A percentile compares a stretch with the other conserved stretches of the same genome.
Conservation (phyloP, 2,797 vertebrate species). For the Triplophysa bombifrons region DNA sequence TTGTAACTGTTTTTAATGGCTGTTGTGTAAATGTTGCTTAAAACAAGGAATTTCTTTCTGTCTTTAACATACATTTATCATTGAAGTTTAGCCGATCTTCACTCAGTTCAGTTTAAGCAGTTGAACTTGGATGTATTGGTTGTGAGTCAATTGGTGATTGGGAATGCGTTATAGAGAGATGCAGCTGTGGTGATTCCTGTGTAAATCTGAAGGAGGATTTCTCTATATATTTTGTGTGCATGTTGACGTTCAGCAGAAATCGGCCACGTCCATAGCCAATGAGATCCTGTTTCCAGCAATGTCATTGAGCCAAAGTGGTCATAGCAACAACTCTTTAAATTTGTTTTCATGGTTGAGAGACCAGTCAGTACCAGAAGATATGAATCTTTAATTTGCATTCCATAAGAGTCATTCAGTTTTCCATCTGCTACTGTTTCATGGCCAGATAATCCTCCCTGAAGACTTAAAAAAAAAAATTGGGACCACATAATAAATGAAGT, state of each 20-base stretch:
- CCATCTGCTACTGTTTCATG: background rate
- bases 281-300: conserved; percentile 54
- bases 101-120: background rate
- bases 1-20: conserved; percentile 17
- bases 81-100: background rate
- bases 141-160: background rate
- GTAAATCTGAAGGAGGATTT: conserved; percentile 24
- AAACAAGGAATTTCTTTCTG: conserved; percentile 25
- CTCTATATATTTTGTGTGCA: conserved; percentile 63
- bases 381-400: conserved; percentile 7
- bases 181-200: background rate
- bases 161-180: conserved; percentile 6
- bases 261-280: conserved; percentile 48
- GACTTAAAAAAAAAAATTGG: no score
- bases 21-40: conserved; percentile 1
- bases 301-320: conserved; percentile 58
- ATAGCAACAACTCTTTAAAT: conserved; percentile 69
- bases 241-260: conserved; percentile 56
- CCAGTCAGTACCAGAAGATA: conserved; percentile 5
- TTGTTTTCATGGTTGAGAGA: conserved; percentile 62
- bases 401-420: conserved; percentile 8
- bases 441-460: background rate
- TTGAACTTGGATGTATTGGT: conserved; percentile 24
- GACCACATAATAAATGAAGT: background rate
- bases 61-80: background rate